phyloP scores from a whole-genome alignment of 2,888 invertebrate species.

The Crematogaster levior region DNA sequence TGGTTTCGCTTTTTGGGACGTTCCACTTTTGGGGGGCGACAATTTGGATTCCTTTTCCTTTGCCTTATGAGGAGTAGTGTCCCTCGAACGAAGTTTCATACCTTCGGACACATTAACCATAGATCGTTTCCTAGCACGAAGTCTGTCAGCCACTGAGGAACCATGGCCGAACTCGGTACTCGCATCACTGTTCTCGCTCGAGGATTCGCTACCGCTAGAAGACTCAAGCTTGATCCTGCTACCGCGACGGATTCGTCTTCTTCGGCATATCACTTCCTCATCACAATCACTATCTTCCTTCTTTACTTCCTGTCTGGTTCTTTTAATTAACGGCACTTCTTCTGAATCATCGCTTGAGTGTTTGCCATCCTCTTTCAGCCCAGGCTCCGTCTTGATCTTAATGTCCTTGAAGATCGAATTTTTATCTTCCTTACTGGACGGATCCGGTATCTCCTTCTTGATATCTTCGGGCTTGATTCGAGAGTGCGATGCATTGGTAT shows the following conservation, averaged over 20 bases:
- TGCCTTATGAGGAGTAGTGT: slow-evolving; percentile 79
- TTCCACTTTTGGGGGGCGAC: slow-evolving; percentile 76
- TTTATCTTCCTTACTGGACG: slow-evolving; percentile 72
- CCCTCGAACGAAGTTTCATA: slow-evolving; percentile 82
- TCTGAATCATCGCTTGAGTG: slow-evolving; percentile 80
- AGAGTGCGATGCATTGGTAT: slow-evolving; percentile 58
- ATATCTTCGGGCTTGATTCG: slow-evolving; percentile 71
- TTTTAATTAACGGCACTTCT: slow-evolving; percentile 80
- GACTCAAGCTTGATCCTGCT: slow-evolving; percentile 82
- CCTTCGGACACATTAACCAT: slow-evolving; percentile 74
- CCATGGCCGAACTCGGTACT: slow-evolving; percentile 76
- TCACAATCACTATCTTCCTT: slow-evolving; percentile 78
- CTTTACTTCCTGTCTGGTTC: slow-evolving; percentile 76
- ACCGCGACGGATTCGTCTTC: slow-evolving; percentile 80
- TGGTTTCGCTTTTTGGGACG: slow-evolving; percentile 78
- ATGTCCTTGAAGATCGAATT: slow-evolving; percentile 41
- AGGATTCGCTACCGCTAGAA: slow-evolving; percentile 81
- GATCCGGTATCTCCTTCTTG: slow-evolving; percentile 71
- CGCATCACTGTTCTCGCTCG: slow-evolving; percentile 80
- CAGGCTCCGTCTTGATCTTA: slow-evolving; percentile 69
- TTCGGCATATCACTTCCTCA: slow-evolving; percentile 79
- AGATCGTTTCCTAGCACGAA: slow-evolving; percentile 81
- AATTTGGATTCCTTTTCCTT: slow-evolving; percentile 81
- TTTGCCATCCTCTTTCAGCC: slow-evolving; percentile 64
- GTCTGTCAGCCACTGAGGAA: slow-evolving; percentile 81